A percentile compares a stretch with the other conserved stretches of the same genome.
phyloP scores from a whole-genome alignment of 2,888 invertebrate genomes.

The Lasioglossum villosulum region DNA sequence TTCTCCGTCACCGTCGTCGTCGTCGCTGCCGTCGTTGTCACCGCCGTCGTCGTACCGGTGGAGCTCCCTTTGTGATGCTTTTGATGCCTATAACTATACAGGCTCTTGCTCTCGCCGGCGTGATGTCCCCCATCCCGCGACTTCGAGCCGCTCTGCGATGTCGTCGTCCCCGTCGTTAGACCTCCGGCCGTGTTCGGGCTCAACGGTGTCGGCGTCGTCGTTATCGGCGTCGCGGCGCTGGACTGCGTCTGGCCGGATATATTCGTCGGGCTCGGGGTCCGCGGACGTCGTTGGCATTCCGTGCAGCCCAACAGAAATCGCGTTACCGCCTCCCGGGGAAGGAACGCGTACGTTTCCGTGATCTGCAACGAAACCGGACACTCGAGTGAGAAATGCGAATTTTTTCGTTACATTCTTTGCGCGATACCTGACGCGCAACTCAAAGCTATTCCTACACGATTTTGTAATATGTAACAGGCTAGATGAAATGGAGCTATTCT shows the following conservation, averaged over 20 bases:
- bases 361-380: conserved; percentile 89
- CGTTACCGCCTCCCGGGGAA: conserved; percentile 98
- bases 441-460: not conserved
- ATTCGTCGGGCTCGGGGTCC: conserved; percentile 87
- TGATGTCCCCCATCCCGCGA: conserved; percentile 78
- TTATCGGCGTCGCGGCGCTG: conserved; percentile 71
- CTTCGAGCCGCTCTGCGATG: conserved; percentile 75
- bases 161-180: conserved; percentile 47
- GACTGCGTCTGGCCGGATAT: conserved; percentile 81
- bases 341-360: conserved; percentile 97
- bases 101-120: conserved; percentile 75
- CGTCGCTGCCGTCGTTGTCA: not conserved
- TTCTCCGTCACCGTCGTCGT: conserved; percentile 45
- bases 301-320: conserved; percentile 97
- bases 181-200: conserved; percentile 75
- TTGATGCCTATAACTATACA: conserved; percentile 80
- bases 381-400: not conserved
- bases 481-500: not conserved
- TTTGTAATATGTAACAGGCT: not conserved
- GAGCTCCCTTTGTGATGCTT: conserved; percentile 59
- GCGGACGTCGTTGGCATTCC: conserved; percentile 94
- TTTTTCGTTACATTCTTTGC: not conserved
- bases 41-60: not conserved
- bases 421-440: not conserved
- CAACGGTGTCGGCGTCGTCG: conserved; percentile 68